Evolutionary conservation across 2,888 invertebrate genomes (phyloP), one percentile per base, ranked within the genome.

Genomic region (Drosophila setosimentum): DNA sequence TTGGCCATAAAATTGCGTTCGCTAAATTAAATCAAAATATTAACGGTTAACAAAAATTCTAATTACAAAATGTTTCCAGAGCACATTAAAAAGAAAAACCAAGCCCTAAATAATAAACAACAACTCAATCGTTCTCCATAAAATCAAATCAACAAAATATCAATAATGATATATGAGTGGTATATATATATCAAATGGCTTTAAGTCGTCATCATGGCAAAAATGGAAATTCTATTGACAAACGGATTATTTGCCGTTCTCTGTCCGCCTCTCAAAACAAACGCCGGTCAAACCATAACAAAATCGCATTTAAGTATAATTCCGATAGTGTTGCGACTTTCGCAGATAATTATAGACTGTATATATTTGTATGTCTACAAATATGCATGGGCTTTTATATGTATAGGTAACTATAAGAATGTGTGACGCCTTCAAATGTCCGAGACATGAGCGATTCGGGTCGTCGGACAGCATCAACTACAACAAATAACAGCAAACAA

Each of bases 221-320:
- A 53, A 63, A 45, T 66, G 68, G 45, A 82, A 79, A 85, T 55
- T 73, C 58, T 88, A 85, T 90, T 85, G 85, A 80, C 85, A 76
- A 85, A 83, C 74, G 90, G 74, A 66, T 85, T 85, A 88, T 76
- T 87, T 69, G 73, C 27, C 45, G 21, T 68, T 68, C 7, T 40
- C 57, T 18, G 6, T 57, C 3, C 32, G 4, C 10, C 57, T 13
- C 27, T 29, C 57, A 67, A 81, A 81, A 66, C 57, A 65, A 78
- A 81, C 45, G 65, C 66, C 78, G 53, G 62, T 73, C 58, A 76
- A 80, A 77, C 78, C 73, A 71, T 71, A 78, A 80, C 63, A 71
- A 82, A 66, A 78, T 82, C 62, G 42, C 48, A 66, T 61, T 70
- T 72, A 32, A 21, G 33, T 50, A 72, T 66, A 77, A 78, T 78